phyloP scores from a whole-genome alignment of 1,140 invertebrate species.

The Aphelinus certus region DNA sequence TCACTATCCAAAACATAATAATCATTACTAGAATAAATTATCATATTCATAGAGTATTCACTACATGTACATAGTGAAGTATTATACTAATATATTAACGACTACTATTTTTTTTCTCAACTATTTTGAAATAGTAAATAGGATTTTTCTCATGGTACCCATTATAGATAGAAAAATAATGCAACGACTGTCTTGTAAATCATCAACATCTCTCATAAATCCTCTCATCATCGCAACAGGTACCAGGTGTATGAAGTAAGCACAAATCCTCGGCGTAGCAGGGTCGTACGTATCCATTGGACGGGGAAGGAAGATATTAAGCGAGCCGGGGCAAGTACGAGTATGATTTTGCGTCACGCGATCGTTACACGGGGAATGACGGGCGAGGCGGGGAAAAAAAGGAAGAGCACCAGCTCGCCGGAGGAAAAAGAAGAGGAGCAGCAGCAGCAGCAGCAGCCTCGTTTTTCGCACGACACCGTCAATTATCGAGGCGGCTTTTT shows the following conservation, averaged over 20 bases:
- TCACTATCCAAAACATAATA: too few relatives aligned
- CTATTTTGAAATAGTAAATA: too few relatives aligned
- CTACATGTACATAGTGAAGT: too few relatives aligned
- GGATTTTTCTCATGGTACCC: too few relatives aligned
- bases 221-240: too few relatives aligned
- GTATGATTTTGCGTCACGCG: conserved; percentile 22
- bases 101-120: too few relatives aligned
- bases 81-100: too few relatives aligned
- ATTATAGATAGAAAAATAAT: too few relatives aligned
- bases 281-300: background rate
- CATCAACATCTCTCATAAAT: too few relatives aligned
- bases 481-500: conserved; percentile 61
- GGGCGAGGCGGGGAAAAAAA: background rate
- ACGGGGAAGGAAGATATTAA: conserved; percentile 12
- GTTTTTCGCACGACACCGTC: conserved; percentile 51
- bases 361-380: background rate
- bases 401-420: background rate
- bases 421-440: background rate
- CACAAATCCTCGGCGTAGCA: background rate
- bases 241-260: background rate
- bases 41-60: too few relatives aligned
- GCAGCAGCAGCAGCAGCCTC: conserved; percentile 43
- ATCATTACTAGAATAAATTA: too few relatives aligned
- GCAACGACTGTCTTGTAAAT: too few relatives aligned
- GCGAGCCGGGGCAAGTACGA: background rate